Conservation (phyloP, 1,140 invertebrate species). For the Caenorhabditis inopinata region DNA sequence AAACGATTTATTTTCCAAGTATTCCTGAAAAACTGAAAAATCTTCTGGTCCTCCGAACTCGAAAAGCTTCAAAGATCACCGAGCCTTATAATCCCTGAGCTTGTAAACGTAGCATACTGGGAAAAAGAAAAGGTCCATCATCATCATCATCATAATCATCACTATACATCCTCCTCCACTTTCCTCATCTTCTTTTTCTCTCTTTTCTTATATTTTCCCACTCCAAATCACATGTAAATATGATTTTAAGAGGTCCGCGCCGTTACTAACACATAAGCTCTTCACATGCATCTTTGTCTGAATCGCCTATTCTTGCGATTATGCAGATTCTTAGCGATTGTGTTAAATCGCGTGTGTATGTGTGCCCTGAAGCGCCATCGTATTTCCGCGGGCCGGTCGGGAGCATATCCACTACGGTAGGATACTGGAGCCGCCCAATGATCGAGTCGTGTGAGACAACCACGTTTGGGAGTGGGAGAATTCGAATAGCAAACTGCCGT, state of each 20-base stretch:
- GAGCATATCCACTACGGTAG: constrained; percentile 21
- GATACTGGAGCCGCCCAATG: constrained; percentile 11
- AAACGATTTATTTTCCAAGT: no score
- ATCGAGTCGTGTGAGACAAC: not conserved
- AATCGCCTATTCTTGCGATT: constrained; percentile 29
- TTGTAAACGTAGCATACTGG: no score
- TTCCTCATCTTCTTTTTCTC: not conserved
- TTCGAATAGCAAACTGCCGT: not conserved
- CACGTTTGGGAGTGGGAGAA: not conserved
- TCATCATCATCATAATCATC: constrained; percentile 33
- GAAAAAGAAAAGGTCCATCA: no score
- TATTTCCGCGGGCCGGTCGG: not conserved
- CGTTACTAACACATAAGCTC: constrained; percentile 26
- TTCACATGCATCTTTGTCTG: constrained; percentile 27
- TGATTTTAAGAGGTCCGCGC: constrained; percentile 18
- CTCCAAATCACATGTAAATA: constrained; percentile 33
- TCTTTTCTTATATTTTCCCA: constrained; percentile 27
- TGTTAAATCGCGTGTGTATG: constrained; percentile 29
- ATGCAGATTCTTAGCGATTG: constrained; percentile 30
- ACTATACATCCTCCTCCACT: constrained; percentile 32
- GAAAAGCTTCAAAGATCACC: no score
- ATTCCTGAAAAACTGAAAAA: no score
- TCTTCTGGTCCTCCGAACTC: no score
- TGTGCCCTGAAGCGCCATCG: constrained; percentile 28
- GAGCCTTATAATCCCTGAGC: no score